Evolutionary conservation across 2,113 vertebrate genomes (phyloP).

Genomic region (Myanophis thanlyinensis): DNA sequence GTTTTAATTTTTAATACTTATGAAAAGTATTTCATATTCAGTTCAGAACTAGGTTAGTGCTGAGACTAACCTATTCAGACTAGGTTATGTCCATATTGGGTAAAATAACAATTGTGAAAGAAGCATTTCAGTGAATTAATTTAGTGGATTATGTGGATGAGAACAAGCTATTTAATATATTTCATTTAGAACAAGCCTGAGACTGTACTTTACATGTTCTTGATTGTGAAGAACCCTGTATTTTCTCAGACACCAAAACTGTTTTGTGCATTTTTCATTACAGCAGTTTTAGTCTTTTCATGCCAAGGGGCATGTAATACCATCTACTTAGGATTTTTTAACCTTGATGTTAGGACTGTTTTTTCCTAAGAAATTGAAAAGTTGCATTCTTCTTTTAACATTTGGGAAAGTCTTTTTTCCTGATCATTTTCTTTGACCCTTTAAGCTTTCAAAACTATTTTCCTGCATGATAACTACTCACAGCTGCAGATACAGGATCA

Average conservation of each 20-base stretch:
- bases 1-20: not conserved
- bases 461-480: constrained; percentile 40
- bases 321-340: not conserved
- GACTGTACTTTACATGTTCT: not conserved
- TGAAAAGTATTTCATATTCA: not conserved
- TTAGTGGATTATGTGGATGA: not conserved
- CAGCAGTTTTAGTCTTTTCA: not conserved
- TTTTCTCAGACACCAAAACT: not conserved
- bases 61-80: not conserved
- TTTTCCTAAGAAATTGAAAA: not conserved
- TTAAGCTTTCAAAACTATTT: constrained; percentile 43
- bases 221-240: not conserved
- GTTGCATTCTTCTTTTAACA: not conserved
- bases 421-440: not conserved
- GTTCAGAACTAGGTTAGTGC: not conserved
- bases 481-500: constrained; percentile 46
- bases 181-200: not conserved
- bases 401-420: constrained; percentile 13
- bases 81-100: not conserved
- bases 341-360: not conserved
- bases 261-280: not conserved
- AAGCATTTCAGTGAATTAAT: not conserved
- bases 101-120: not conserved
- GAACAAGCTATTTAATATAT: not conserved
- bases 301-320: not conserved